phyloP scores from a whole-genome alignment of 2,113 vertebrate genomes.

The Marmota flaviventris region DNA sequence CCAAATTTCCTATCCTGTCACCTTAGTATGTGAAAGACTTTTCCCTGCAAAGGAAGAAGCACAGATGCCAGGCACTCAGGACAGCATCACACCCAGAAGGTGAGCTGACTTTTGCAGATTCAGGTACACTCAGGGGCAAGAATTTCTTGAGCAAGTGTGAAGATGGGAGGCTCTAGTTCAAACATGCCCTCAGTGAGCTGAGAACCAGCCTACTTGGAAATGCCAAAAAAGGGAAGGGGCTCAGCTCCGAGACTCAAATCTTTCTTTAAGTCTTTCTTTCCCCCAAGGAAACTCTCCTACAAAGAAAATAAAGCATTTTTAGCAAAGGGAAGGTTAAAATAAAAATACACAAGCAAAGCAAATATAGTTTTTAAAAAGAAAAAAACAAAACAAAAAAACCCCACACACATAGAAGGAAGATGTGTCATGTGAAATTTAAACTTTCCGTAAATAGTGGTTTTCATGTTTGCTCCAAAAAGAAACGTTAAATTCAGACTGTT shows the following conservation, averaged over 20 bases:
- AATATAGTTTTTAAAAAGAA: not conserved
- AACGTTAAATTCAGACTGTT: slow-evolving; percentile 81
- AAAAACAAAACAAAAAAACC: not conserved
- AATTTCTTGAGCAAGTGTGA: not conserved
- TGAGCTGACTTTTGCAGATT: not conserved
- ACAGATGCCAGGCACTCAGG: not conserved
- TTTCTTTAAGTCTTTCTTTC: not conserved
- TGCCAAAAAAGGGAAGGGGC: not conserved
- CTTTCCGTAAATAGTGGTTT: slow-evolving; percentile 84
- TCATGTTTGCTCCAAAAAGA: slow-evolving; percentile 84
- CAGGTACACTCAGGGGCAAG: not conserved
- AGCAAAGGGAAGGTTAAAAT: slow-evolving; percentile 61
- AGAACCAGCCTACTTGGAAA: slow-evolving; percentile 28
- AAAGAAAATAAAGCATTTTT: slow-evolving; percentile 58
- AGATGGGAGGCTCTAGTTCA: not conserved
- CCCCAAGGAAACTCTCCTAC: not conserved
- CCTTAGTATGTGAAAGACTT: not conserved
- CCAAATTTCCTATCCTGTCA: not conserved
- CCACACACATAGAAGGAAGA: slow-evolving; percentile 59
- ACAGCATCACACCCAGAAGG: not conserved
- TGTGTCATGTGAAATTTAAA: slow-evolving; percentile 81
- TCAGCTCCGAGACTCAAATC: not conserved
- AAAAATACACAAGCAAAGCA: slow-evolving; percentile 62
- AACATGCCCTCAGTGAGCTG: not conserved
- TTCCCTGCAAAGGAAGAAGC: not conserved